A percentile compares a stretch with the other conserved stretches of the same genome.
These are phyloP conservation scores for Crioceris asparagi DNA, from an alignment of 2,888 invertebrate genomes.

Conservation along the genomic window DNA sequence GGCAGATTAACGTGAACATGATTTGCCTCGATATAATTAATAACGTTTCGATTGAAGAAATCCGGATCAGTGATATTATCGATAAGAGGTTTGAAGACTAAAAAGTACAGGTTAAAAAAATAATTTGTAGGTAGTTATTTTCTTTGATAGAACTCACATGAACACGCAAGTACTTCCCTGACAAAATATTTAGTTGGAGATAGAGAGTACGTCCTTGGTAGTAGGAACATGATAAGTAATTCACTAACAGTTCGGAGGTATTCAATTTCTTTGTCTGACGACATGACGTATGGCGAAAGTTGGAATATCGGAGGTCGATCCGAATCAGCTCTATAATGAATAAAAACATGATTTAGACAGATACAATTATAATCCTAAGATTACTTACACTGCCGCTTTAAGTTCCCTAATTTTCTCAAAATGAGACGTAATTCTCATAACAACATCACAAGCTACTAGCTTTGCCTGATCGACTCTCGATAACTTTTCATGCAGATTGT, in stretches of 20 bases:
- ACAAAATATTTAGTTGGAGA: constrained; percentile 69
- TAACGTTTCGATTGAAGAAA: constrained; percentile 80
- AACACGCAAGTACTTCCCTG: constrained; percentile 73
- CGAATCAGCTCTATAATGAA: constrained; percentile 45
- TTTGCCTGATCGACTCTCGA: constrained; percentile 70
- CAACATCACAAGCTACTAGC: constrained; percentile 72
- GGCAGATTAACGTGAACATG: constrained; percentile 69
- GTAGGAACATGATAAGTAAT: constrained; percentile 65
- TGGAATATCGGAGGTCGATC: constrained; percentile 59
- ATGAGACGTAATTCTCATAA: constrained; percentile 70
- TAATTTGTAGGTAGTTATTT: neutral
- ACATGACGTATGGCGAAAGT: constrained; percentile 62
- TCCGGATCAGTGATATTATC: constrained; percentile 81
- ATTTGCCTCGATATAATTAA: constrained; percentile 72
- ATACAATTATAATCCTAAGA: constrained; percentile 4
- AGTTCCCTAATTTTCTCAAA: constrained; percentile 75
- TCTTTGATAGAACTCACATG: constrained; percentile 65
- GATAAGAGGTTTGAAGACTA: constrained; percentile 73
- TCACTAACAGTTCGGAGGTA: constrained; percentile 76
- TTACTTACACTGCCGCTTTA: constrained; percentile 61
- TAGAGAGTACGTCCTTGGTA: constrained; percentile 71
- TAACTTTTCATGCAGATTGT: constrained; percentile 62
- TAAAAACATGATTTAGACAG: constrained; percentile 2
- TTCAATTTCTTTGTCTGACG: constrained; percentile 63
- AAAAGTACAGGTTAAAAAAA: constrained; percentile 23